Conservation (phyloP, 2,797 vertebrate genomes). For the Lagodon rhomboides region DNA sequence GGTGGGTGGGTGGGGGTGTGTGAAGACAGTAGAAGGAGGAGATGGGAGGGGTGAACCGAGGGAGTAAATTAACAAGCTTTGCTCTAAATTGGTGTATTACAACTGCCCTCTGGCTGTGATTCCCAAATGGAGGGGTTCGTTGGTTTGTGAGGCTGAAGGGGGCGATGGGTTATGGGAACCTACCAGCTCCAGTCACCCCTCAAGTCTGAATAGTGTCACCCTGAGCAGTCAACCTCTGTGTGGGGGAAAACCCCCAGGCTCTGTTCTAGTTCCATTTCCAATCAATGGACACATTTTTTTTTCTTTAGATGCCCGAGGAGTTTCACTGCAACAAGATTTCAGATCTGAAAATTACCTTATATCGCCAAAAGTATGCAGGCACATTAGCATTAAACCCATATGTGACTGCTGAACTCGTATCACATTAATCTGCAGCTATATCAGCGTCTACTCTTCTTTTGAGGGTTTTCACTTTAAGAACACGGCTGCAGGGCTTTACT, state of each 20-base stretch:
- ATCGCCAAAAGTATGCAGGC: background rate
- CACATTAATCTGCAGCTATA: slow-evolving; percentile 4
- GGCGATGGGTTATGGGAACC: slow-evolving; percentile 71
- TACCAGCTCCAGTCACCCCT: slow-evolving; percentile 63
- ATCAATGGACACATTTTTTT: slow-evolving; percentile 50
- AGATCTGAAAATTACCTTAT: slow-evolving; percentile 23
- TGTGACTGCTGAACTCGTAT: background rate
- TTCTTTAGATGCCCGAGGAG: slow-evolving; percentile 9
- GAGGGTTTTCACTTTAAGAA: background rate
- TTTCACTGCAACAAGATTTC: slow-evolving; percentile 31
- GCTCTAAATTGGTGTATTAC: slow-evolving; percentile 82
- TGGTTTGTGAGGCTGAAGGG: slow-evolving; percentile 60
- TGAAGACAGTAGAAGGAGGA: slow-evolving; percentile 50
- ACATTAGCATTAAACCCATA: background rate
- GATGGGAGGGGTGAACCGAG: slow-evolving; percentile 30
- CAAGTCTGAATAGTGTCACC: slow-evolving; percentile 59
- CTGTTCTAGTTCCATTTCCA: slow-evolving; percentile 68
- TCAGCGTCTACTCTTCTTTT: background rate
- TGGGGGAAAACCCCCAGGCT: slow-evolving; percentile 59
- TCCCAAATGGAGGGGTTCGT: slow-evolving; percentile 65
- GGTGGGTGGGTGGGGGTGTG: background rate
- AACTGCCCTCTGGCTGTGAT: slow-evolving; percentile 78
- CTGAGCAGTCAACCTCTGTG: slow-evolving; percentile 42
- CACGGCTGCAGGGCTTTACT: slow-evolving; percentile 1
- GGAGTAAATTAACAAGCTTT: slow-evolving; percentile 80